Base-by-base conservation (phyloP, 2,113 vertebrate genomes). In the Spea multiplicata region DNA sequence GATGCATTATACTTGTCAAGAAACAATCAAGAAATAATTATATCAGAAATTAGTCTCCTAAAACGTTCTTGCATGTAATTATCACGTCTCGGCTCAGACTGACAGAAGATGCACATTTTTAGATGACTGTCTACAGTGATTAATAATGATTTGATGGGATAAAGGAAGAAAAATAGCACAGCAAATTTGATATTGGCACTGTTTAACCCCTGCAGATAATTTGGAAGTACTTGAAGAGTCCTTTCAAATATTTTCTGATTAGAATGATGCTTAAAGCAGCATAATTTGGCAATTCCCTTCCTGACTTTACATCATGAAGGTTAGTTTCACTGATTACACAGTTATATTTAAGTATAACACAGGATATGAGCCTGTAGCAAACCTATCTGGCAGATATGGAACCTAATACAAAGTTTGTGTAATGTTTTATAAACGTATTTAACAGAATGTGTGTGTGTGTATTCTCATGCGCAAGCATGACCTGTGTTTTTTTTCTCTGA, bases 281-380 rank as follows among this genome's bases (percentile, higher is more conserved):
- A 59, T 59, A 47, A 13, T 48, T 16, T 8, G 13, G 12, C 30
- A 53, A 30, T 9, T 30, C 48, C 48, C 30, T 59, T 59, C 4
- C 10, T 52, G 68, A 71, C n/a, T 6, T 30, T 71, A n/a, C 5
- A 8, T 52, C 30, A 3, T 3, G 55, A 30, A 52, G 68, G 49
- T 71, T 44, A 73, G 45, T 46, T 46, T 62, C 45, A 62, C 55
- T 62, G 71, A 73, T 73, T 73, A 55, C 55, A 49, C 4, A 16
- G 17, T 7, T 16, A 4, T 59, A 59, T 7, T 59, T 13, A 8
- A 5, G 55, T 9, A 59, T 13, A 59, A 13, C 14, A 12, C 30
- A 30, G 30, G 30, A 30, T 30, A 30, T 30, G 30, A 30, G 30
- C 30, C 30, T 30, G 30, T 30, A 30, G 30, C 30, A 30, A 30